Evolutionary conservation across 1,140 invertebrate genomes (phyloP), one percentile per base, ranked within the genome.

Genomic region (Conopomorpha cramerella): DNA sequence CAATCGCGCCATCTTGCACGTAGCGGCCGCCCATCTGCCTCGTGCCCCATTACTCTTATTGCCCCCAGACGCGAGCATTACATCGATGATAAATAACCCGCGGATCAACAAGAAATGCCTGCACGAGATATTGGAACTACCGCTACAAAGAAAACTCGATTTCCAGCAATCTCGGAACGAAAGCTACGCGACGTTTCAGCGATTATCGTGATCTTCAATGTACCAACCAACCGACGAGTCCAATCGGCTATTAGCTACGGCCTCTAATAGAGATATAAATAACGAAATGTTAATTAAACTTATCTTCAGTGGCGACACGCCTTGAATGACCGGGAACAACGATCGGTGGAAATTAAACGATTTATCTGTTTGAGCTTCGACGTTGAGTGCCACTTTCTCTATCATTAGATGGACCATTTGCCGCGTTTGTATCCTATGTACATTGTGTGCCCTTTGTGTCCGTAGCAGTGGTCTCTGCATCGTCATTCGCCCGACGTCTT

Each of bases 261-360:
- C 53, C 39, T 57, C 49, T 61, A 68, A 67, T 72, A 62, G 58
- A 72, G 62, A 72, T 66, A 72, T 72, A 72, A 66, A 64, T 66
- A 58, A 66, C 57, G 45, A 61, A 64, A 67, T 68, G 46, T 66
- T 68, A 66, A 72, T 72, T 72, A 72, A 68, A 68, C 46, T 66
- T 66, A 66, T 65, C 64, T 57, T 30, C 25, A 28, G 33, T 31
- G 33, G 39, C 45, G 45, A 48, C 30, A 45, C 39, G 41, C 38
- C 36, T 45, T 25, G 23, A 29, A 40, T 36, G 36, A 43, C 39
- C 39, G 38, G 42, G 32, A 28, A 15, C 43, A 38, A 19, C 39
- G 49, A 29, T 48, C 45, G 40, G 46, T 49, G 49, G 49, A 55
- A 54, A 56, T 54, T 49, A 45, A 55, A 51, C 46, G 55, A 64